Percentiles rank a stretch among this genome's conserved stretches.
Evolutionary conservation across 2,797 vertebrate genomes (phyloP).

Genomic region (Acanthis flammea): DNA sequence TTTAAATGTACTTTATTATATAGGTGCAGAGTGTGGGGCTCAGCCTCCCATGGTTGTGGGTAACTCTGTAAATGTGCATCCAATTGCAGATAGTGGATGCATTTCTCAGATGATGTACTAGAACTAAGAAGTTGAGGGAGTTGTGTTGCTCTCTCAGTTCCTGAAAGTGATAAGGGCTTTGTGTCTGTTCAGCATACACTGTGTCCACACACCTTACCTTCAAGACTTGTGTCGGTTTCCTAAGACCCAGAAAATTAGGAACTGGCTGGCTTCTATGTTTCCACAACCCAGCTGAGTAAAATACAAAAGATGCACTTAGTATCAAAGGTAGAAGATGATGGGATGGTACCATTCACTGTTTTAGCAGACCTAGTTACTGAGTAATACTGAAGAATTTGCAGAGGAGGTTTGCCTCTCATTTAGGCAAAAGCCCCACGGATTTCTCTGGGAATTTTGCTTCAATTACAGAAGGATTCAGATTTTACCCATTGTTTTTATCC

Average conservation of each 20-base stretch:
- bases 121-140: not conserved
- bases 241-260: not conserved
- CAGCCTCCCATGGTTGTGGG: not conserved
- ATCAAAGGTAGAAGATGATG: not conserved
- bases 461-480: not conserved
- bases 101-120: not conserved
- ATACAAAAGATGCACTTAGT: not conserved
- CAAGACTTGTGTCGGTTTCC: accelerated
- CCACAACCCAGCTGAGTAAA: not conserved
- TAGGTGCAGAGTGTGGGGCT: not conserved
- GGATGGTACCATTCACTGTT: not conserved
- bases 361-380: not conserved
- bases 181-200: not conserved
- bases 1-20: not conserved
- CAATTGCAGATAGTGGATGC: not conserved
- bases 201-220: not conserved
- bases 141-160: not conserved
- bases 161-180: not conserved
- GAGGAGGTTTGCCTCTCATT: not conserved
- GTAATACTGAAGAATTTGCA: not conserved
- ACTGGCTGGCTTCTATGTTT: not conserved
- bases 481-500: not conserved
- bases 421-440: not conserved
- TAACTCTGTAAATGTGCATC: not conserved
- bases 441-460: not conserved